Base-by-base conservation (phyloP, 2,888 invertebrate species). In the Lacanobia oleracea region DNA sequence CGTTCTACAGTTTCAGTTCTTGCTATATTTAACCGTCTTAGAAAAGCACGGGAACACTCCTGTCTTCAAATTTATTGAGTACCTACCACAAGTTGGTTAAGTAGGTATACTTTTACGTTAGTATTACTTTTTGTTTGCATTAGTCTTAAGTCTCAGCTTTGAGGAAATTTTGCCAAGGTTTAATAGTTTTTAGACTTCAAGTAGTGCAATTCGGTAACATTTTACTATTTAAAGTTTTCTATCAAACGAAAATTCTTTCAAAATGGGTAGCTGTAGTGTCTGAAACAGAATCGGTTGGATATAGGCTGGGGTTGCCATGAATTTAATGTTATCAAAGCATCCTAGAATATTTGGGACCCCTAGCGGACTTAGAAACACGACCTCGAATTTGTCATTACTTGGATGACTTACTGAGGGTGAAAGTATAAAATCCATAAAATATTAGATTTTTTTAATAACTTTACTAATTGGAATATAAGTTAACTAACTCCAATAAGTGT, bases 401-500 rank as follows among this genome's bases (percentile, higher is more conserved):
- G 3, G 1, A 8, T 0, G 12, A 50, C 21, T 14, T 4, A 1
- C 3, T 12, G 10, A 23, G 14, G 10, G 21, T 54, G 37, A 45
- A 54, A 45, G 48, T 43, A 7, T 3, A 45, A 16, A 61, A 37
- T 18, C 10, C 3, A 9, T 9, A n/a, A 45, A 57, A 18, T 33
- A 12, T 40, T 18, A 0, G 0, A 2, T 48, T 71, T 77, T 70
- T 40, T 8, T 1, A 18, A 50, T 48, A 0, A 0, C 0, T 21
- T 51, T 18, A 21, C 9, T 0, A 10, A 60, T 7, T 43, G 21
- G 18, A 64, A 21, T 48, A 61, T 40, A 27, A 64, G 60, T 18
- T 67, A 14, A 61, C 77, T 67, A 14, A 61, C 77, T 87, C 88
- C 74, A 83, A 87, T 86, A 59, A 83, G 89, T 69, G 66, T 90